Percentiles rank a stretch among this genome's conserved stretches.
Evolutionary conservation across 2,113 vertebrate genomes (phyloP).

Genomic region (Rhabdomys dilectus): DNA sequence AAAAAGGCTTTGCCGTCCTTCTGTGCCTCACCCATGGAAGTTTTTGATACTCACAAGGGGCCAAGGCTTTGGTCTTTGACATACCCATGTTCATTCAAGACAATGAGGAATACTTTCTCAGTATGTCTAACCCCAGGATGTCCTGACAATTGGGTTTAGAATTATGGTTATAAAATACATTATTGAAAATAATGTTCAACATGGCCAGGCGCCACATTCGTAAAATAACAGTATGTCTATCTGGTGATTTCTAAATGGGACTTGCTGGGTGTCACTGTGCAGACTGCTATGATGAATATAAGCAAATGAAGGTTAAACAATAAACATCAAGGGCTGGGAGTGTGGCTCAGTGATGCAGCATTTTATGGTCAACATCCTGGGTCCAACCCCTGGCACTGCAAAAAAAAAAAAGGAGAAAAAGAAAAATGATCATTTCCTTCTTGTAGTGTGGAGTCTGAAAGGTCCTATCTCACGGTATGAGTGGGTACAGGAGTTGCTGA

Average conservation of each 20-base stretch:
- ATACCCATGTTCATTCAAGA: background rate
- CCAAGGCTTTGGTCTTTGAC: background rate
- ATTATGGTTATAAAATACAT: background rate
- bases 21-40: background rate
- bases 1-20: background rate
- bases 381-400: background rate
- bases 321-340: background rate
- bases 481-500: background rate
- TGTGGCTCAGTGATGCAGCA: background rate
- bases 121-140: background rate
- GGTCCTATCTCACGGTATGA: background rate
- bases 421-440: background rate
- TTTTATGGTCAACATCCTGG: background rate
- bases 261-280: background rate
- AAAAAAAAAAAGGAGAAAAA: background rate
- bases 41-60: background rate
- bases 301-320: background rate
- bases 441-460: background rate
- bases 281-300: background rate
- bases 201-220: background rate
- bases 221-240: background rate
- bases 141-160: background rate
- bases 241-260: background rate
- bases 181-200: background rate
- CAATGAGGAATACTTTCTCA: background rate